Conservation (phyloP, 2,113 vertebrate genomes). For the Sorex araneus region DNA sequence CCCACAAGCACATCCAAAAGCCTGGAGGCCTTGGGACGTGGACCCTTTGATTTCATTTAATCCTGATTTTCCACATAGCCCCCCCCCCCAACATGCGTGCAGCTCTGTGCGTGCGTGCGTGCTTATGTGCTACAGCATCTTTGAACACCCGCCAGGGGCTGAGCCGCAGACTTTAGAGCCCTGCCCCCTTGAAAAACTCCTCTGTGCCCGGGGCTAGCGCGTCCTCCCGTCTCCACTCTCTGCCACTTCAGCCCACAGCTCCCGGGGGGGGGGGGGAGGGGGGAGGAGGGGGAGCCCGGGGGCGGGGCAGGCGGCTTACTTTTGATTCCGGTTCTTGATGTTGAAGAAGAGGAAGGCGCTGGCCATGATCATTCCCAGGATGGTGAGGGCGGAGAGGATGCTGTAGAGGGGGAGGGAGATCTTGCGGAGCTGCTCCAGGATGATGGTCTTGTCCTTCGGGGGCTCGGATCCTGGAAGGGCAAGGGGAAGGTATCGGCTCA, state of each 20-base stretch:
- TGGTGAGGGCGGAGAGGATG: slow-evolving; percentile 98
- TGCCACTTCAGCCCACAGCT: neutral
- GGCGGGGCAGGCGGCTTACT: slow-evolving; percentile 88
- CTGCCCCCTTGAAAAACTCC: neutral
- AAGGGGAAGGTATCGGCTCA: slow-evolving; percentile 49
- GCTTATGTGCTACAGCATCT: too few relatives aligned
- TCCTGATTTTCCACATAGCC: neutral
- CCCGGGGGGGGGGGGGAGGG: neutral
- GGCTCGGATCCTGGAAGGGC: slow-evolving; percentile 93
- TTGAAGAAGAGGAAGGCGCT: slow-evolving; percentile 99
- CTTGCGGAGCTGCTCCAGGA: slow-evolving; percentile 95
- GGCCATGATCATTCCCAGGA: slow-evolving; percentile 99
- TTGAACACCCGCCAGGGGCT: too few relatives aligned
- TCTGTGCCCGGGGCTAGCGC: neutral
- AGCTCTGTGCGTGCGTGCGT: too few relatives aligned
- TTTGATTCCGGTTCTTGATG: slow-evolving; percentile 99
- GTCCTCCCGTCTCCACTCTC: neutral
- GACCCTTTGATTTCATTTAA: neutral
- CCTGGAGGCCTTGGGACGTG: neutral
- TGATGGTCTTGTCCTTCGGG: slow-evolving; percentile 97
- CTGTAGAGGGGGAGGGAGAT: slow-evolving; percentile 99
- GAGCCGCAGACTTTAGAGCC: too few relatives aligned
- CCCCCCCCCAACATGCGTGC: neutral
- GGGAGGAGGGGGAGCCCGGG: too few relatives aligned
- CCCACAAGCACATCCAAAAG: neutral